phyloP scores from a whole-genome alignment of 2,113 vertebrate species.

The Bubo scandiacus region DNA sequence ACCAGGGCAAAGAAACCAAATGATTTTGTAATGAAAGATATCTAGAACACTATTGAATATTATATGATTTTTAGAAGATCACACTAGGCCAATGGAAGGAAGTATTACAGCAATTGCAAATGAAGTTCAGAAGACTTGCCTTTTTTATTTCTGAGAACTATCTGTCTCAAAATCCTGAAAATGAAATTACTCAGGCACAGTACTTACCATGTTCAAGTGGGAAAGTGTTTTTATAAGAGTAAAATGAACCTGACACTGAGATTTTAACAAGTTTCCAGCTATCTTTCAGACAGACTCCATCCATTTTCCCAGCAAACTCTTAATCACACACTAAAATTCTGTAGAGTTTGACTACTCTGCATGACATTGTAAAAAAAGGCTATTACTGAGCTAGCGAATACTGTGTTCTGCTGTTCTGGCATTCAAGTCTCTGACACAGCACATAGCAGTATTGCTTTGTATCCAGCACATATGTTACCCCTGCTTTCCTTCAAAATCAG shows the following conservation, averaged over 20 bases:
- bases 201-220: background rate
- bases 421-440: background rate
- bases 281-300: background rate
- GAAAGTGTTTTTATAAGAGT: background rate
- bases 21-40: background rate
- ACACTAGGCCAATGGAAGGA: background rate
- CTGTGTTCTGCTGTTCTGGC: background rate
- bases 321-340: background rate
- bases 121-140: background rate
- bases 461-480: background rate
- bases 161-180: background rate
- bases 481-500: background rate
- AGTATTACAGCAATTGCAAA: background rate
- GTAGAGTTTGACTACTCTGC: background rate
- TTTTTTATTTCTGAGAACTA: background rate
- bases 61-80: background rate
- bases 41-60: background rate
- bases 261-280: background rate
- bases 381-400: background rate
- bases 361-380: background rate
- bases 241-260: background rate
- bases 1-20: background rate
- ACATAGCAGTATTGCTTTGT: background rate
- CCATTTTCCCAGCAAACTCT: constrained; percentile 5
- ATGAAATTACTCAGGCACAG: background rate